A percentile compares a stretch with the other conserved stretches of the same genome.
Conservation (phyloP, 1,140 invertebrate species). For the Achatina immaculata region DNA sequence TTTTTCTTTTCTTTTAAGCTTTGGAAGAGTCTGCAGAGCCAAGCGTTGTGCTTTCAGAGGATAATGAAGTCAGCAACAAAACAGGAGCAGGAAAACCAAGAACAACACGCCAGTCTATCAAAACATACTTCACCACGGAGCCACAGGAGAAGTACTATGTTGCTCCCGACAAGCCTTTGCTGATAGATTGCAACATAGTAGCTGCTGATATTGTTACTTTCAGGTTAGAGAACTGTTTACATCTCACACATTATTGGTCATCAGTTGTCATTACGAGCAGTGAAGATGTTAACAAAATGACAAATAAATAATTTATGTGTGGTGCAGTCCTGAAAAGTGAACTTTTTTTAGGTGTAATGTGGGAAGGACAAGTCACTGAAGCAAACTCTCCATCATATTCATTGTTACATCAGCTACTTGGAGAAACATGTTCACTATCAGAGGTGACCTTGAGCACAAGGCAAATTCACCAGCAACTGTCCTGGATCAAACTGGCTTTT, state of each 20-base stretch:
- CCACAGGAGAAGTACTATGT: conserved; percentile 8
- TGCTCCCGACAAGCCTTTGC: not conserved
- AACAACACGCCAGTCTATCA: not conserved
- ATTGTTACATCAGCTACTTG: no score
- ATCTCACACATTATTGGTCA: not conserved
- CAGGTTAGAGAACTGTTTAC: not conserved
- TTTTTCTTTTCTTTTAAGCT: not conserved
- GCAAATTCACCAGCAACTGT: no score
- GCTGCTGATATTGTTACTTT: conserved; percentile 6
- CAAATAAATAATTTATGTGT: no score
- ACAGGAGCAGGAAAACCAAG: not conserved
- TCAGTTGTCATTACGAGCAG: not conserved
- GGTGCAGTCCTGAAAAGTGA: no score
- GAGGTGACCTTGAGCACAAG: no score
- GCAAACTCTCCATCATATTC: no score
- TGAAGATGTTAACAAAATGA: not conserved
- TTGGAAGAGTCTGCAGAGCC: conserved; percentile 24
- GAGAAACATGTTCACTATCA: no score
- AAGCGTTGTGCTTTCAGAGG: not conserved
- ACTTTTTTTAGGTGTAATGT: no score
- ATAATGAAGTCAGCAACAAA: not conserved
- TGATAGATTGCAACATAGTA: not conserved
- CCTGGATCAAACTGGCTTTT: no score
- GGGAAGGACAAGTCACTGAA: no score
- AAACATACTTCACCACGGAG: conserved; percentile 1